phyloP scores from a whole-genome alignment of 2,888 invertebrate genomes.

The Dromius quadrimaculatus region DNA sequence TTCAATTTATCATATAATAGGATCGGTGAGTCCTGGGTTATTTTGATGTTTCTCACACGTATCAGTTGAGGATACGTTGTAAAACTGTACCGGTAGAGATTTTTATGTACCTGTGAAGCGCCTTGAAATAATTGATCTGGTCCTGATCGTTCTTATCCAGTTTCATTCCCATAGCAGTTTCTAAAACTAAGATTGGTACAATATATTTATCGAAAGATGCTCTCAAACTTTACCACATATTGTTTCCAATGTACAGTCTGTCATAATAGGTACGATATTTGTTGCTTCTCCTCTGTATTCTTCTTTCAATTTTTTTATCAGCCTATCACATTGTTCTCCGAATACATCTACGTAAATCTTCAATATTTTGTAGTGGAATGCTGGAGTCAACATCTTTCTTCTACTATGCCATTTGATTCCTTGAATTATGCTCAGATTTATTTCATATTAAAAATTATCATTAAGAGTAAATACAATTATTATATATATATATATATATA shows the following conservation, averaged over 20 bases:
- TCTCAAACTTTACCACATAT: background rate
- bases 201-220: background rate
- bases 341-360: conserved; percentile 59
- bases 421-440: too few relatives aligned
- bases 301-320: conserved; percentile 57
- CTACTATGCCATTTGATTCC: conserved; percentile 58
- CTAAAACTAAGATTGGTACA: conserved; percentile 55
- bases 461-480: too few relatives aligned
- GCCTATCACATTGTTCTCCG: conserved; percentile 60
- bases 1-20: too few relatives aligned
- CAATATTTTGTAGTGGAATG: conserved; percentile 61
- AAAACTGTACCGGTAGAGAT: too few relatives aligned
- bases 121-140: conserved; percentile 68
- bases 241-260: background rate
- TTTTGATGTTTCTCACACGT: too few relatives aligned
- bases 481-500: too few relatives aligned
- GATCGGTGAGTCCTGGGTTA: too few relatives aligned
- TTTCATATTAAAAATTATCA: too few relatives aligned
- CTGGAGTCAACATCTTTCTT: conserved; percentile 59
- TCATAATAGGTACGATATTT: conserved; percentile 3
- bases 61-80: too few relatives aligned
- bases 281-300: background rate
- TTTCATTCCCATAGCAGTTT: conserved; percentile 79
- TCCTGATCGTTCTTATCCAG: conserved; percentile 66
- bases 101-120: conserved; percentile 66